These are phyloP conservation scores for Matsumyia berberina DNA, from an alignment of 2,888 invertebrate species.

Conservation along the genomic window DNA sequence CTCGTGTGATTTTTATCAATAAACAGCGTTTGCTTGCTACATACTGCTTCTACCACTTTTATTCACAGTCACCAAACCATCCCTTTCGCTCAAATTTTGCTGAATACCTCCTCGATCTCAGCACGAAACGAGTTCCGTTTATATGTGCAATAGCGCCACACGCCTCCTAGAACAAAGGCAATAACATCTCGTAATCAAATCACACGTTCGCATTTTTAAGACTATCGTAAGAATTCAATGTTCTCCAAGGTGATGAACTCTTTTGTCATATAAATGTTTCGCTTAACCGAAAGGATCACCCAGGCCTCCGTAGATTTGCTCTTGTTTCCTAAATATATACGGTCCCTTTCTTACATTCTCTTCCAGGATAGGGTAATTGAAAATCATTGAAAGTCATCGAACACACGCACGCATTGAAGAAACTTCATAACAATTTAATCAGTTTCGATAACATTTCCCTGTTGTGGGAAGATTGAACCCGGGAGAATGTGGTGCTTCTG, in stretches of 20 bases:
- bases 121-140: neutral
- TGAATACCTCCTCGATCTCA: neutral
- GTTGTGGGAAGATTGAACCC: slow-evolving; percentile 42
- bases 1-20: too few species aligned
- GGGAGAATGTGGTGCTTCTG: slow-evolving; percentile 30
- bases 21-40: too few species aligned
- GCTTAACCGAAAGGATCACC: slow-evolving; percentile 24
- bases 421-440: slow-evolving; percentile 59
- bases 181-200: slow-evolving; percentile 36
- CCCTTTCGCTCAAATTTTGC: too few species aligned
- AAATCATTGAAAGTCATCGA: slow-evolving; percentile 61
- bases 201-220: slow-evolving; percentile 23
- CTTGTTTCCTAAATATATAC: slow-evolving; percentile 4
- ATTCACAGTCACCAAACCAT: too few species aligned
- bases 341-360: slow-evolving; percentile 11
- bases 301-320: neutral
- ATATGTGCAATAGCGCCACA: slow-evolving; percentile 1
- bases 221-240: slow-evolving; percentile 26
- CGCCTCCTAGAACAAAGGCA: slow-evolving; percentile 12
- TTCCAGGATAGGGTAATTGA: slow-evolving; percentile 43
- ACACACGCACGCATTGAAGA: slow-evolving; percentile 32
- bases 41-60: too few species aligned
- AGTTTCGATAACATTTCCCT: slow-evolving; percentile 56
- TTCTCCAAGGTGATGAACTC: slow-evolving; percentile 54
- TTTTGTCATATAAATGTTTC: slow-evolving; percentile 53